These are phyloP conservation scores for Dexiosoma caninum DNA, from an alignment of 2,888 invertebrate genomes.

Conservation along the genomic window DNA sequence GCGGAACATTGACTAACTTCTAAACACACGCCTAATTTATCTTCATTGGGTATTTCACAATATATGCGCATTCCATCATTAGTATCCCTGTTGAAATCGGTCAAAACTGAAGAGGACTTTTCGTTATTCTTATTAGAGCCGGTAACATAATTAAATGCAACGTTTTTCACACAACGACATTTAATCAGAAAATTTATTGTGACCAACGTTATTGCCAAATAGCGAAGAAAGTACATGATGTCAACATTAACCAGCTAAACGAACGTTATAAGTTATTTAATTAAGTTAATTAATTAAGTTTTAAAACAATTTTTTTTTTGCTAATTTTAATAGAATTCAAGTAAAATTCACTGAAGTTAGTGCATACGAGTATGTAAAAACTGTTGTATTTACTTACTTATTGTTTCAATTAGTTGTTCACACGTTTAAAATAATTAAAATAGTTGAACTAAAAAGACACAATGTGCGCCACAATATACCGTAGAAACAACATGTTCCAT, in stretches of 20 bases:
- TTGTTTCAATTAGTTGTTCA: constrained; percentile 5
- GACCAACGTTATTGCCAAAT: constrained; percentile 16
- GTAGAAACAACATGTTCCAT: constrained; percentile 63
- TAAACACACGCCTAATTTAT: constrained; percentile 72
- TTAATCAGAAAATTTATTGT: constrained; percentile 30
- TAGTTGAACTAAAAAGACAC: constrained; percentile 5
- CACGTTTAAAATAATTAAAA: constrained; percentile 21
- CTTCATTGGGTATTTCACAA: constrained; percentile 76
- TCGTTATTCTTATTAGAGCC: constrained; percentile 34
- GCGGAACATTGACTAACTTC: constrained; percentile 71
- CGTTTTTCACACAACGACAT: constrained; percentile 23
- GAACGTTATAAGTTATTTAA: background rate
- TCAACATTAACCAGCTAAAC: background rate
- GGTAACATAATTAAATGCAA: background rate
- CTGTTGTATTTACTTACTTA: constrained; percentile 41
- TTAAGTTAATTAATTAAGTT: too few species aligned
- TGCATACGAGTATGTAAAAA: constrained; percentile 20
- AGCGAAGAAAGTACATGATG: constrained; percentile 28
- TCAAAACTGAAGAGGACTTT: background rate
- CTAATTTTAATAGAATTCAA: background rate
- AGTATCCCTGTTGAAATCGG: background rate
- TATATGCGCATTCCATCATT: background rate
- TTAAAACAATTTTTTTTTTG: background rate
- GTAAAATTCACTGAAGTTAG: constrained; percentile 4
- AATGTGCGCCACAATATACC: constrained; percentile 51